These are phyloP conservation scores for Gnathonemus longibarbis DNA, from an alignment of 2,113 vertebrate species.

Conservation along the genomic window DNA sequence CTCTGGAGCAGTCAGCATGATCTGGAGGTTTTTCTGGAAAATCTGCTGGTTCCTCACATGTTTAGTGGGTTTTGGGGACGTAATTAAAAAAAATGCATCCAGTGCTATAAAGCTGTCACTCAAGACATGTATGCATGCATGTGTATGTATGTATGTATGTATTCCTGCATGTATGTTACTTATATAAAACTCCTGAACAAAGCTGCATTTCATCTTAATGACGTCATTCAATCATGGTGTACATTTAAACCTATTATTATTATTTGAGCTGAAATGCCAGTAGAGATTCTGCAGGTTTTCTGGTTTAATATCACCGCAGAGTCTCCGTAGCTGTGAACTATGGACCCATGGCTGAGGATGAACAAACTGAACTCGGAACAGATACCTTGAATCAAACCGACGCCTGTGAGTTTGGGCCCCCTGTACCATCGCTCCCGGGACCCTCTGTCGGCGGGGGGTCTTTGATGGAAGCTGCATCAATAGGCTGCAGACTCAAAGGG, in stretches of 20 bases:
- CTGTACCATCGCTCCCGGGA: neutral
- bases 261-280: neutral
- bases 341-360: neutral
- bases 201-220: neutral
- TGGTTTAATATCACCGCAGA: neutral
- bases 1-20: neutral
- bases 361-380: neutral
- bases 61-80: neutral
- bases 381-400: neutral
- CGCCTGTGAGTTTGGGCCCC: neutral
- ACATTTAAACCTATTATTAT: neutral
- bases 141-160: neutral
- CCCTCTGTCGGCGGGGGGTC: slow-evolving; percentile 28
- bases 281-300: neutral
- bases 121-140: neutral
- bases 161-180: neutral
- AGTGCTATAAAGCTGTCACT: neutral
- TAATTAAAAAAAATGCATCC: neutral
- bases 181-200: neutral
- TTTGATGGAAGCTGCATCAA: slow-evolving; percentile 24
- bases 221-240: neutral
- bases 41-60: neutral
- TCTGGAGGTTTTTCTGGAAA: neutral
- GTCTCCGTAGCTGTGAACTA: neutral
- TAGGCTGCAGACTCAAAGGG: slow-evolving; percentile 27